phyloP scores from a whole-genome alignment of 2,888 invertebrate genomes.

The Deilephila elpenor region DNA sequence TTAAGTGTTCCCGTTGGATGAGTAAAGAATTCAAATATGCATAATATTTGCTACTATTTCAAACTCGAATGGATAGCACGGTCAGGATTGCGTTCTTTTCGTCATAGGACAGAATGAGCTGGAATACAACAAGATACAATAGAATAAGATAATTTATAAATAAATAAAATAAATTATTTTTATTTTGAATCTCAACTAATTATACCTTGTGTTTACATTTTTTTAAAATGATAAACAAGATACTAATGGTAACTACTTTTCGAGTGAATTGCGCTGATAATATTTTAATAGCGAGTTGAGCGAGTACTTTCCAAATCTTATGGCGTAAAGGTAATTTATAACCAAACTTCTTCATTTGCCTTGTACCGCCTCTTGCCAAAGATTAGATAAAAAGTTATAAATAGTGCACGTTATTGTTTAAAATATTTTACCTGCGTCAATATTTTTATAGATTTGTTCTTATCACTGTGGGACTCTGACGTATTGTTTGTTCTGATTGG shows the following conservation, averaged over 20 bases:
- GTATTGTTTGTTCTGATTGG: not conserved
- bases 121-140: too few relatives aligned
- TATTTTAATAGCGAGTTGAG: too few relatives aligned
- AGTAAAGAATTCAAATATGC: too few relatives aligned
- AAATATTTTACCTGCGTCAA: not conserved
- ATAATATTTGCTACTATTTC: too few relatives aligned
- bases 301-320: not conserved
- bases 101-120: too few relatives aligned
- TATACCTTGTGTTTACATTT: too few relatives aligned
- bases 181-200: too few relatives aligned
- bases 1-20: too few relatives aligned
- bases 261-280: not conserved
- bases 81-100: too few relatives aligned
- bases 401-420: not conserved
- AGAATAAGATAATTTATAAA: too few relatives aligned
- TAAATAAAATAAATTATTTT: too few relatives aligned
- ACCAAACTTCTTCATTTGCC: constrained; percentile 36
- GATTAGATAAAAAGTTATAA: constrained; percentile 22
- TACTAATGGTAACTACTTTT: not conserved
- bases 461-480: not conserved
- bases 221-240: not conserved
- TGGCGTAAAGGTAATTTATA: constrained; percentile 34
- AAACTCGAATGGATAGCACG: too few relatives aligned
- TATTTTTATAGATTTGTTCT: constrained; percentile 7
- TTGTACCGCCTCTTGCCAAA: constrained; percentile 26